A percentile compares a stretch with the other conserved stretches of the same genome.
Evolutionary conservation across 2,888 invertebrate genomes (phyloP).

Genomic region (Brachypalpus laphriformis): DNA sequence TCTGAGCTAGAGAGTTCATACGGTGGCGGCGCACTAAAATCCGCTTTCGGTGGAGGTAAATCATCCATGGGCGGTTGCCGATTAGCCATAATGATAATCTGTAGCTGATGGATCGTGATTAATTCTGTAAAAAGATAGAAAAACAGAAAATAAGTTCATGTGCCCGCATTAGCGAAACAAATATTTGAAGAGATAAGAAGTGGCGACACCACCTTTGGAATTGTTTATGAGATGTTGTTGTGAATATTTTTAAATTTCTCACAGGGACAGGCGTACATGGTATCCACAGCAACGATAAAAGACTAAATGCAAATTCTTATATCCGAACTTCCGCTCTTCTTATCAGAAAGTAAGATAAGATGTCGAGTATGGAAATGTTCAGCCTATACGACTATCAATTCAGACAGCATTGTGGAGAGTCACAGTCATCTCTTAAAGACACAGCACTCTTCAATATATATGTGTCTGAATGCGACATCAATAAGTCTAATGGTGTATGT

Average conservation of each 20-base stretch:
- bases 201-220: not conserved
- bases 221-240: not conserved
- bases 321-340: not conserved
- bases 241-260: not conserved
- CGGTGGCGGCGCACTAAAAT: slow-evolving; percentile 94
- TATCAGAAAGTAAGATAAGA: slow-evolving; percentile 7
- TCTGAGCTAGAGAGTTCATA: slow-evolving; percentile 86
- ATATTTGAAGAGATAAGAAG: not conserved
- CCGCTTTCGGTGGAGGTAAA: slow-evolving; percentile 92
- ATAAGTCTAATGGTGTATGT: too few relatives aligned
- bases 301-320: not conserved
- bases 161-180: not conserved
- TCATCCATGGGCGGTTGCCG: slow-evolving; percentile 82
- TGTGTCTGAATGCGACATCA: too few relatives aligned
- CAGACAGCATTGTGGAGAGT: not conserved
- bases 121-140: slow-evolving; percentile 24
- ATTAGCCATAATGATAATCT: slow-evolving; percentile 52
- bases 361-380: not conserved
- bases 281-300: not conserved
- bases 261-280: not conserved
- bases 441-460: not conserved
- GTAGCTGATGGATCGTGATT: slow-evolving; percentile 46
- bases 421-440: too few relatives aligned
- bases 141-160: not conserved
- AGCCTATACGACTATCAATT: not conserved